Base-by-base conservation (phyloP, 1,140 invertebrate species). In the Spodoptera frugiperda region DNA sequence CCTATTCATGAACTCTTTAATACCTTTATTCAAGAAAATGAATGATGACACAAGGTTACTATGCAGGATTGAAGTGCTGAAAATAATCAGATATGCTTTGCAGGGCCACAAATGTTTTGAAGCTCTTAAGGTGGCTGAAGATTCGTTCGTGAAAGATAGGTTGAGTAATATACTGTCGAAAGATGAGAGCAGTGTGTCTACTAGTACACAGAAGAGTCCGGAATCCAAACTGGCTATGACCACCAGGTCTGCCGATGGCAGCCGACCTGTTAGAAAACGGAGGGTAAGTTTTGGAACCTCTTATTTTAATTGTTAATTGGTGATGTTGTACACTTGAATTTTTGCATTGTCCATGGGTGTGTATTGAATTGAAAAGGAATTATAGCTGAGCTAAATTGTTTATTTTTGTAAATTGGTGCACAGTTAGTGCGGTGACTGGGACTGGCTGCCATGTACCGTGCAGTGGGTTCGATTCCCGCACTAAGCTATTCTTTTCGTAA, bases 11-110 rank as follows among this genome's bases (percentile, higher is more conserved):
- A 93, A 93, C 65, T 93, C 92, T 0, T 78, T 93, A 0, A 77
- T 93, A 49, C 91, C 92, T 6, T 61, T 92, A 5, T 93, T 93
- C 10, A 93, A 91, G 71, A 93, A 92, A 61, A 93, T 93, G 91
- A 86, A 89, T 25, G 92, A 93, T 15, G 91, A 93, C 14, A 93
- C 91, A 0, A 83, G 91, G 53, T 77, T 92, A 8, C 44, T 91
- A 3, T 93, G 91, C 57, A 77, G 92, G 5, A 93, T 93, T 25
- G 91, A 93, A 71, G 89, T 92, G 0, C 63, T 93, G 33, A 93
- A 93, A 70, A 93, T 92, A 6, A 93, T 93, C 1, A 85, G 90
- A 70, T 90, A 90, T 73, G 91, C 91, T 0, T 57, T 93, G 0
- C 90, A 93, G 81, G 90, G 90, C 1, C 84, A 93, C 33, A 91